Evolutionary conservation across 2,113 vertebrate species (phyloP), one percentile per base, ranked within the genome.

Genomic region (Lucifuga dentata): DNA sequence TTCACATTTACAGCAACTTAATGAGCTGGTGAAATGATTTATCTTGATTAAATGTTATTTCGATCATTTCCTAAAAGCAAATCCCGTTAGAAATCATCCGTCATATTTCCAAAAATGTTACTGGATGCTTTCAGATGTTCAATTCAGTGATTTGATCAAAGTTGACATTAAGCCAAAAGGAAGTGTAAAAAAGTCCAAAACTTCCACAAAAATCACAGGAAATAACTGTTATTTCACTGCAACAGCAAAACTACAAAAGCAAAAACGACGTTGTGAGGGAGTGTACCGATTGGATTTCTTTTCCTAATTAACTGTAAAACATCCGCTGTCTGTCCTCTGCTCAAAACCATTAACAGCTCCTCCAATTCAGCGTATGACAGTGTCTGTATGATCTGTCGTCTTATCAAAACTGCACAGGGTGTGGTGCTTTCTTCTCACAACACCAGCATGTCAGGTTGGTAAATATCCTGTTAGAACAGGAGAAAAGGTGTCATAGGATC

Each of bases 31-130:
- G 63, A 7, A 46, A 79, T 72, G 45, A 45, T 52, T 45, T 21
- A 19, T 33, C 56, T 72, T 61, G 64, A 83, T 81, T 75, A 74
- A 84, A 84, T 76, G 52, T 40, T 80, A 78, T 78, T 83, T 61
- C 48, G 5, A 85, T 81, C 19, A 75, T 58, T 73, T 80, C 57
- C 36, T 50, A 29, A 20, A 52, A 53, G 62, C 38, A 82, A 84
- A 87, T 87, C 41, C 2, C 55, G 81, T 84, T 59, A 64, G 39
- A 72, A 46, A 21, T 17, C 36, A 50, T 68, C 57, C 17, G 19
- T 64, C 55, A 73, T 80, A 53, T 67, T 73, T 81, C 21, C n/a
- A 75, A 68, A n/a, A 75, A 69, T 24, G 63, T 2, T 68, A 70
- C 64, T 33, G 55, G 68, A 74, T 70, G 64, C 41, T 45, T 26